Percentiles rank a stretch among this genome's conserved stretches.
Evolutionary conservation across 2,797 vertebrate species (phyloP).

Genomic region (Sorex maritimensis): DNA sequence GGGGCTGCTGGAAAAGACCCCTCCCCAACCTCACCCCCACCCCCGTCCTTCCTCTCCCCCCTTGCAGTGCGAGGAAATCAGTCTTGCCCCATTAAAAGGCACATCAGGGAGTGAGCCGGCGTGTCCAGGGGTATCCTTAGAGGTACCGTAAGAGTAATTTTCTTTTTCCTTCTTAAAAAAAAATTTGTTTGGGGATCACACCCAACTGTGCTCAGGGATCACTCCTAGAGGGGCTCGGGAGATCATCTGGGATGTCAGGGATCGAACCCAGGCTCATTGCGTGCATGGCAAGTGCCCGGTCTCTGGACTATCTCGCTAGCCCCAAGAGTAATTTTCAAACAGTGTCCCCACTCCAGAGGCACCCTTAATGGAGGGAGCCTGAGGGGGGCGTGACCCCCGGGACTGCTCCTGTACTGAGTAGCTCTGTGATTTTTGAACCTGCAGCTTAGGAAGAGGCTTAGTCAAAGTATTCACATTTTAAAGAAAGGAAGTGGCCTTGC

Average conservation of each 20-base stretch:
- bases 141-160: neutral
- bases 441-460: neutral
- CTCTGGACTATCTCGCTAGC: too few species aligned
- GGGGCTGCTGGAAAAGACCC: neutral
- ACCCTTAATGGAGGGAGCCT: neutral
- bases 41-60: neutral
- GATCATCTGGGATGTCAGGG: too few species aligned
- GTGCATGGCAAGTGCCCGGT: too few species aligned
- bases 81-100: neutral
- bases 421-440: neutral
- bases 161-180: too few species aligned
- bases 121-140: neutral
- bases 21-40: neutral
- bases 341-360: neutral
- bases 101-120: neutral
- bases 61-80: neutral
- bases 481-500: neutral
- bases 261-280: too few species aligned
- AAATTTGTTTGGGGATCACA: too few species aligned
- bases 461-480: neutral
- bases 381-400: neutral
- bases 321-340: constrained; percentile 3
- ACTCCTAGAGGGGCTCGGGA: too few species aligned
- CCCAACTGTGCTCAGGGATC: too few species aligned
- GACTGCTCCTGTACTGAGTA: neutral